Conservation (phyloP, 2,797 vertebrate species). For the Sebastes trivittatus region DNA sequence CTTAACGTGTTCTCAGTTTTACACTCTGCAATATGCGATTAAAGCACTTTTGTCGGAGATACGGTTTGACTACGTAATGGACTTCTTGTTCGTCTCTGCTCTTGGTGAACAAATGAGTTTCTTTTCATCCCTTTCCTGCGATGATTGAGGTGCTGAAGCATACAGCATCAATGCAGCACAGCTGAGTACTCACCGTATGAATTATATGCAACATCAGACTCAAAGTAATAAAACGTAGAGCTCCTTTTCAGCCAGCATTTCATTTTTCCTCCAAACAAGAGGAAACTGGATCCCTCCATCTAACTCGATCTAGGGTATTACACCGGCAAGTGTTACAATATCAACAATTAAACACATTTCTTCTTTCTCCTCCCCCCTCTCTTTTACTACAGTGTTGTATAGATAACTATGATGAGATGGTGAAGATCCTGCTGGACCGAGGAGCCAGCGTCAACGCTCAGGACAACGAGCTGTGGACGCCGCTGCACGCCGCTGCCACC, state of each 20-base stretch:
- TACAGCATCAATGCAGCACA: background rate
- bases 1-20: slow-evolving; percentile 24
- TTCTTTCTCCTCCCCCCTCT: background rate
- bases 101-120: slow-evolving; percentile 5
- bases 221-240: background rate
- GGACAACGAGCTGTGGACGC: slow-evolving; percentile 98
- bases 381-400: slow-evolving; percentile 90
- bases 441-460: slow-evolving; percentile 93
- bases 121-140: slow-evolving; percentile 1
- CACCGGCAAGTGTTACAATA: background rate
- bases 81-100: slow-evolving; percentile 9
- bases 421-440: slow-evolving; percentile 90
- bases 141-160: slow-evolving; percentile 15
- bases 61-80: background rate
- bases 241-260: background rate
- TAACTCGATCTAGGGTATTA: background rate
- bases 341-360: background rate
- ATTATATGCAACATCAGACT: background rate
- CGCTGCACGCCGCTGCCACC: slow-evolving; percentile 94
- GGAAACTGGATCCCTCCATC: background rate
- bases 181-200: slow-evolving; percentile 12
- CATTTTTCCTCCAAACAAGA: background rate
- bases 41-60: background rate
- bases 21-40: slow-evolving; percentile 2
- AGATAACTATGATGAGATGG: slow-evolving; percentile 98